These are phyloP conservation scores for Gastrophryne carolinensis DNA, from an alignment of 2,797 vertebrate species.

Conservation along the genomic window DNA sequence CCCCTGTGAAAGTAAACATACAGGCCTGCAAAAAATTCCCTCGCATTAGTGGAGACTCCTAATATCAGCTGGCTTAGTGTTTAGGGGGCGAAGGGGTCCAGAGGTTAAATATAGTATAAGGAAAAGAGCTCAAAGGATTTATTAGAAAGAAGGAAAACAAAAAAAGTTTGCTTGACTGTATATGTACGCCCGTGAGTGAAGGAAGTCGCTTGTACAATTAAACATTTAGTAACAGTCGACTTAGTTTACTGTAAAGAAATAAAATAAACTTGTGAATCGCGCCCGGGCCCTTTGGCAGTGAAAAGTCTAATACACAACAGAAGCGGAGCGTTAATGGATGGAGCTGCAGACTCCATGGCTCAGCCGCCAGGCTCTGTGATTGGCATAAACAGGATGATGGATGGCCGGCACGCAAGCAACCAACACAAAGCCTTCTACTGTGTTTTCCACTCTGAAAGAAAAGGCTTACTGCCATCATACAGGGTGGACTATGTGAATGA, in stretches of 20 bases:
- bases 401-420: not conserved
- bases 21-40: not conserved
- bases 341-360: too few species aligned
- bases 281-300: not conserved
- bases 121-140: conserved; percentile 21
- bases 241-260: not conserved
- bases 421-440: not conserved
- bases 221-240: not conserved
- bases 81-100: not conserved
- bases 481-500: not conserved
- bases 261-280: not conserved
- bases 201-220: not conserved
- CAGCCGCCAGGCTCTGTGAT: not conserved
- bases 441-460: not conserved
- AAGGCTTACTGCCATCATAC: not conserved
- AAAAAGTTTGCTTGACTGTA: not conserved
- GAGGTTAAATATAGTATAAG: conserved; percentile 2
- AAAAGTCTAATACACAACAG: not conserved
- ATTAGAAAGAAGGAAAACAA: not conserved
- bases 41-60: not conserved
- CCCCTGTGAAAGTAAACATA: conserved; percentile 27
- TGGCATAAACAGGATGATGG: not conserved
- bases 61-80: not conserved
- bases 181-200: not conserved
- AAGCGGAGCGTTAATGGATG: not conserved